Evolutionary conservation across 2,888 invertebrate species (phyloP).

Genomic region (Hofmannophila pseudospretella): DNA sequence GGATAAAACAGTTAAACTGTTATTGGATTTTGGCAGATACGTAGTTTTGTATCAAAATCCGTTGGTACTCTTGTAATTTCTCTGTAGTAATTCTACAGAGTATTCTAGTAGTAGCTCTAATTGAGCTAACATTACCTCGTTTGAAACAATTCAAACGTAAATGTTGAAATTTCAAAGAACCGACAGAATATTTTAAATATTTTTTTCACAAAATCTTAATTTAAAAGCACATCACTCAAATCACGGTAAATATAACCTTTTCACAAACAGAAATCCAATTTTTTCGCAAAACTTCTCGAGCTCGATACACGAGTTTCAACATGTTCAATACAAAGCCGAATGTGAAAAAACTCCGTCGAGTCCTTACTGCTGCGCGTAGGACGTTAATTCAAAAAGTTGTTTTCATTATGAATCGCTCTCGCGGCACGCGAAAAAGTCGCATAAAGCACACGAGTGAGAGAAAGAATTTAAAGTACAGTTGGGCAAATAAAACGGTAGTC

Average conservation of each 20-base stretch:
- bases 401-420: conserved; percentile 64
- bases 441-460: conserved; percentile 55
- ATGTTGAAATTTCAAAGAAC: too few species aligned
- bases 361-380: conserved; percentile 58
- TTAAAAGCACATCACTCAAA: conserved; percentile 3
- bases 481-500: conserved; percentile 58
- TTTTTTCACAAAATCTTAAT: too few species aligned
- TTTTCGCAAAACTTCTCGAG: conserved; percentile 41
- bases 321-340: conserved; percentile 61
- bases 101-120: too few species aligned
- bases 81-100: too few species aligned
- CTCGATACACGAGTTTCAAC: conserved; percentile 53
- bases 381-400: conserved; percentile 74
- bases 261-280: conserved; percentile 24
- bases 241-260: conserved; percentile 22
- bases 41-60: too few species aligned
- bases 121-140: too few species aligned
- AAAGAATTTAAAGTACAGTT: conserved; percentile 65
- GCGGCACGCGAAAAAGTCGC: conserved; percentile 44
- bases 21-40: conserved; percentile 1
- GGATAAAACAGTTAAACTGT: conserved; percentile 2
- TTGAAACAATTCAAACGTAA: too few species aligned
- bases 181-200: too few species aligned
- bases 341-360: conserved; percentile 46
- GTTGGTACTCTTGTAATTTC: too few species aligned